phyloP scores from a whole-genome alignment of 1,140 invertebrate species.

The Heterodera schachtii region DNA sequence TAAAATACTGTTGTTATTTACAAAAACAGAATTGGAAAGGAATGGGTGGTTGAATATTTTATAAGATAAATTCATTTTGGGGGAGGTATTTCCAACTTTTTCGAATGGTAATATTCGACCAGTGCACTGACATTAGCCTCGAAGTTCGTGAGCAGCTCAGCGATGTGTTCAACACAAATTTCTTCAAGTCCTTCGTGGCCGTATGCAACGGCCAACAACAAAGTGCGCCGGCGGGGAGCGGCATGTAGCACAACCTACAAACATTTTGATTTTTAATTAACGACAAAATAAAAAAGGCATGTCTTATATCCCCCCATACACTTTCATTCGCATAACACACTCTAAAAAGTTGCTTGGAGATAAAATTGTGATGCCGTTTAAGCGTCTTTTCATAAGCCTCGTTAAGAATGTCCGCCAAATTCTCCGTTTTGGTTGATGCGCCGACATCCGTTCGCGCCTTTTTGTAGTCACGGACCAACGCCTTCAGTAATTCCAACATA shows the following conservation, averaged over 20 bases:
- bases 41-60: too few species aligned
- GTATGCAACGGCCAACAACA: slow-evolving; percentile 51
- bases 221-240: slow-evolving; percentile 46
- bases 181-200: slow-evolving; percentile 52
- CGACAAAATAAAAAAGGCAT: neutral
- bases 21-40: too few species aligned
- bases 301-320: too few species aligned
- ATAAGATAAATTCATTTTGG: neutral
- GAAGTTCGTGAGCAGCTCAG: slow-evolving; percentile 49
- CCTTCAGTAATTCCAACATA: slow-evolving; percentile 48
- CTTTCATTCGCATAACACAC: slow-evolving; percentile 29
- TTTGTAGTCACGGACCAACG: slow-evolving; percentile 46
- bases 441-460: slow-evolving; percentile 1
- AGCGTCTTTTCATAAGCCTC: slow-evolving; percentile 48
- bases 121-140: slow-evolving; percentile 43
- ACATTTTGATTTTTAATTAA: neutral
- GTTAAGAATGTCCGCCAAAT: slow-evolving; percentile 28
- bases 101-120: slow-evolving; percentile 45
- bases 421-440: slow-evolving; percentile 38
- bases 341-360: slow-evolving; percentile 54
- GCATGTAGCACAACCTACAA: slow-evolving; percentile 50
- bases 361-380: slow-evolving; percentile 52
- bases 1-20: too few species aligned
- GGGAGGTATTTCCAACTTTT: slow-evolving; percentile 37
- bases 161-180: slow-evolving; percentile 46